Base-by-base conservation (phyloP, 2,888 invertebrate genomes). In the Corythucha ciliata region DNA sequence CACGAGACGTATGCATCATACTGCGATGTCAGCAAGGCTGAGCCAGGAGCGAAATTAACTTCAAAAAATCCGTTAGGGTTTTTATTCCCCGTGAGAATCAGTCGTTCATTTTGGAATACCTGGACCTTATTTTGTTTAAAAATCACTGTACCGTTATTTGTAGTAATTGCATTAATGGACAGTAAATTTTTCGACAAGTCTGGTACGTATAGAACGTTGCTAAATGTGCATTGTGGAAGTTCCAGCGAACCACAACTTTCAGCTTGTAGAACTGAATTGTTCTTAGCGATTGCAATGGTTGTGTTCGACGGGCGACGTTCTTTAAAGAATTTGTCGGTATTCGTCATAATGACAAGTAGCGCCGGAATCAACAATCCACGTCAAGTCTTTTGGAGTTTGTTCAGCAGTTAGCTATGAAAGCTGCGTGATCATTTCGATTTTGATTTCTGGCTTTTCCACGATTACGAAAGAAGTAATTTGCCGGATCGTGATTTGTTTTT, bases 311-410 rank as follows among this genome's bases (percentile, higher is more conserved):
- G 4, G 26, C 3, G 6, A 10, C 26, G 24, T 41, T 12, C 39
- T 16, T 8, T 5, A 7, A 39, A 18, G 12, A 4, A 16, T 21
- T 22, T 39, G 5, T 39, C 39, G n/a, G 6, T 12, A 12, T 42
- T 42, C 8, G 27, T 42, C 44, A 42, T 42, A n/a, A 27, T 42
- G 44, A 10, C 26, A 29, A 8, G 10, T n/a, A n/a, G 44, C 44
- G 16, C 20, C 44, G 8, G 44, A 42, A 27, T 42, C 44, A 18
- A 42, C 44, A 12, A 42, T 42, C 44, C 44, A 42, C 5, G 39
- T n/a, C n/a, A n/a, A n/a, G n/a, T n/a, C n/a, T n/a, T n/a, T n/a
- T n/a, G n/a, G n/a, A n/a, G n/a, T n/a, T n/a, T n/a, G n/a, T n/a
- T n/a, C n/a, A n/a, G n/a, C n/a, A n/a, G n/a, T n/a, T n/a, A n/a